Base-by-base conservation (phyloP, 1,140 invertebrate genomes). In the Drosophila ananassae region DNA sequence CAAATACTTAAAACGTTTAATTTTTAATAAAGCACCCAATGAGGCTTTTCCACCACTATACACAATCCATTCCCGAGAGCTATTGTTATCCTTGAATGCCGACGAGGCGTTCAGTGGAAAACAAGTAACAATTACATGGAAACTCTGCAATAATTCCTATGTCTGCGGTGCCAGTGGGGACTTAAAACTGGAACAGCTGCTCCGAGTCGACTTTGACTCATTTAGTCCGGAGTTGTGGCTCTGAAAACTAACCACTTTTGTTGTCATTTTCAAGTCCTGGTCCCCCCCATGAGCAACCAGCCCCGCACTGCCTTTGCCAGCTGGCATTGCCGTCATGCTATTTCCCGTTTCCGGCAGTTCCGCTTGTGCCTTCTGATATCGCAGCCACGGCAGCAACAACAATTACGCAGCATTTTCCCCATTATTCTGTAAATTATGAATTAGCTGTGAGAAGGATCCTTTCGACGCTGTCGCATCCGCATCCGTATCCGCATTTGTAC, bases 181-280 rank as follows among this genome's bases (percentile, higher is more conserved):
- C 82, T 50, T 69, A 34, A 82, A 87, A 87, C 82, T 87, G 59
- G 51, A 82, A 63, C 82, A 87, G 63, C 72, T 87, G 34, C 9
- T 41, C 8, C 51, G 17, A 46, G 44, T 22, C 63, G 73, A 51
- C 57, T 52, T 52, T 61, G 66, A 32, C 62, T 73, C 77, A 77
- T 85, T 83, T 79, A 44, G 48, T 48, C 34, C 39, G 48, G 44
- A 48, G 39, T 21, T 32, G 44, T 54, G 67, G 55, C 74, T 64
- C 64, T 80, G 76, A 60, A 73, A 81, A 74, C 80, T 85, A 80
- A 85, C 82, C 68, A 63, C 76, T 82, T 69, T 67, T 39, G 68
- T 58, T 68, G 61, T 61, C 59, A 47, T 57, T 32, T 66, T 46
- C 24, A 60, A 58, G 13, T 37, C 48, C 58, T 28, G 47, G 30